A percentile compares a stretch with the other conserved stretches of the same genome.
Evolutionary conservation across 2,797 vertebrate genomes (phyloP).

Genomic region (Channallabes apus): DNA sequence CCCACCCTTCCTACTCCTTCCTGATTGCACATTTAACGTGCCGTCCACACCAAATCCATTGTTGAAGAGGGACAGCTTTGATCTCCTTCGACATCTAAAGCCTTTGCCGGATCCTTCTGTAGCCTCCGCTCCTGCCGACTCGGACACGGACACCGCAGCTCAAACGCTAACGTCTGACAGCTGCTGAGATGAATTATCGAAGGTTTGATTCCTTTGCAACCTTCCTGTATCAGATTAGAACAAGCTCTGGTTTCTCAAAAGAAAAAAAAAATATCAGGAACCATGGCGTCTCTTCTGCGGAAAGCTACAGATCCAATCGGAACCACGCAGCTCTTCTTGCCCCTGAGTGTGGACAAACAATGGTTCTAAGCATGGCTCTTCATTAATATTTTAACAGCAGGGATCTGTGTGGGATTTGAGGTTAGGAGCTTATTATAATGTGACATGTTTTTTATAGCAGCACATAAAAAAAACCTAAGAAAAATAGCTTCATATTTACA

Average conservation of each 20-base stretch:
- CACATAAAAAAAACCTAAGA: neutral
- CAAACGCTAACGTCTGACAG: conserved; percentile 36
- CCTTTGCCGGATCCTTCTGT: conserved; percentile 25
- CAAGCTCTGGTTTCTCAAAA: neutral
- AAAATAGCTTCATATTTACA: neutral
- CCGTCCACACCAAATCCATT: conserved; percentile 39
- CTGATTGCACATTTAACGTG: conserved; percentile 44
- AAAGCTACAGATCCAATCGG: conserved; percentile 36
- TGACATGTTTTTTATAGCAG: neutral
- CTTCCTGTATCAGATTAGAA: conserved; percentile 41
- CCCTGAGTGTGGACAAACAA: conserved; percentile 12
- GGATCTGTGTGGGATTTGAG: conserved; percentile 31
- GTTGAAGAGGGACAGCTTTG: conserved; percentile 41
- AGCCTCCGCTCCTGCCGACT: conserved; percentile 33
- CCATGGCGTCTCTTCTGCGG: conserved; percentile 10
- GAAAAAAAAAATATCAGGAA: conserved; percentile 6
- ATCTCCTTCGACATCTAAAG: conserved; percentile 44
- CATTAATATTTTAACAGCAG: conserved; percentile 41
- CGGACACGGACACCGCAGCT: conserved; percentile 33
- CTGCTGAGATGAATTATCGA: conserved; percentile 49
- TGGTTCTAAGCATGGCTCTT: conserved; percentile 23
- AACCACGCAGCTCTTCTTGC: conserved; percentile 41
- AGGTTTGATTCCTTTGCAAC: conserved; percentile 44
- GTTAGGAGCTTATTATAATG: conserved; percentile 5
- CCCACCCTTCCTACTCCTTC: neutral